Conservation (phyloP, 2,888 invertebrate genomes). For the Ephialtes manifestator region DNA sequence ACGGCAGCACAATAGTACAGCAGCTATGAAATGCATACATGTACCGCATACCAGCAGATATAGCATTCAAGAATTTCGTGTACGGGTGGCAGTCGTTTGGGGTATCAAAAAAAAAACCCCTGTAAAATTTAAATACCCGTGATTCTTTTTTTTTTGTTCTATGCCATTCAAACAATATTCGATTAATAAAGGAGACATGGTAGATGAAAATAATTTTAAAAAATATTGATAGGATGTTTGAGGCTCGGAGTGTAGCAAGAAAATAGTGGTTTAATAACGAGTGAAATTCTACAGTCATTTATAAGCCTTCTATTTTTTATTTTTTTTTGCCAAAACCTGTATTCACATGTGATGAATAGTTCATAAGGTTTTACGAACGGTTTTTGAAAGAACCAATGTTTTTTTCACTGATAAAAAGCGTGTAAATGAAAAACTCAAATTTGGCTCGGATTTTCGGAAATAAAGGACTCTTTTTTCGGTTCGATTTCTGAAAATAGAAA, state of each 20-base stretch:
- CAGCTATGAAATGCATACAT: constrained; percentile 53
- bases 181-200: constrained; percentile 1
- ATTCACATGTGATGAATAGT: background rate
- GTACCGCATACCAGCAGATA: constrained; percentile 10
- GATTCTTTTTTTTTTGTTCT: background rate
- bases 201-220: background rate
- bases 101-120: background rate
- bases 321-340: background rate
- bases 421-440: background rate
- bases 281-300: background rate
- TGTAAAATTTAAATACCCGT: constrained; percentile 10
- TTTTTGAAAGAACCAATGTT: background rate
- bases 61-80: constrained; percentile 13
- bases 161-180: constrained; percentile 3
- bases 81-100: constrained; percentile 1
- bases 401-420: background rate
- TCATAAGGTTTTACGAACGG: background rate
- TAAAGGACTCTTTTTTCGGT: background rate
- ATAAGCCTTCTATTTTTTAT: background rate
- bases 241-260: background rate
- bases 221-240: background rate
- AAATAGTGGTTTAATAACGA: background rate
- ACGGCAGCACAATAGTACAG: constrained; percentile 41
- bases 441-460: background rate
- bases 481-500: background rate